These are phyloP conservation scores for Gymnoscopelus braueri DNA, from an alignment of 2,797 vertebrate genomes.

Conservation along the genomic window DNA sequence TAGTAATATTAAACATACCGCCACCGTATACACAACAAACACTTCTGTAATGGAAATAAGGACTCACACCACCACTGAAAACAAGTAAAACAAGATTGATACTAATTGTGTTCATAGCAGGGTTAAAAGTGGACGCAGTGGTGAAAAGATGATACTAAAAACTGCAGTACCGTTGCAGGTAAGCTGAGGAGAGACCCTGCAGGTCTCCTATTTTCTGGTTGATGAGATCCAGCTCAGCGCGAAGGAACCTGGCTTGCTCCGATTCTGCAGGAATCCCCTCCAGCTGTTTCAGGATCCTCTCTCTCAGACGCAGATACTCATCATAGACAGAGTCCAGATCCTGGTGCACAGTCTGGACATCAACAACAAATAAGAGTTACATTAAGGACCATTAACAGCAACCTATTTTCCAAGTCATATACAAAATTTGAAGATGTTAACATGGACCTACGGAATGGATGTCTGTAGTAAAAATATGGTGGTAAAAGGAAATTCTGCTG, in stretches of 20 bases:
- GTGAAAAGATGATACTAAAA: background rate
- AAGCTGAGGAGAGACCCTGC: conserved; percentile 87
- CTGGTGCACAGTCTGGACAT: conserved; percentile 82
- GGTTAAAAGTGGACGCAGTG: no score
- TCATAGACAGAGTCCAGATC: conserved; percentile 89
- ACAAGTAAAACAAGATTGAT: background rate
- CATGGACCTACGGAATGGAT: no score
- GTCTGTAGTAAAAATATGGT: no score
- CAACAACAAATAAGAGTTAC: background rate
- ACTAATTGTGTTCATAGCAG: background rate
- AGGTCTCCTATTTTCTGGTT: conserved; percentile 90
- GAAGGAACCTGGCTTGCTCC: conserved; percentile 90
- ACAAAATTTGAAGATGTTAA: no score
- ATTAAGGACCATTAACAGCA: background rate
- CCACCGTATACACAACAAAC: background rate
- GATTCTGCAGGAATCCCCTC: conserved; percentile 84
- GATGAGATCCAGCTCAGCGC: conserved; percentile 88
- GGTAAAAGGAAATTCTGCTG: no score
- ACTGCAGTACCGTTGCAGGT: conserved; percentile 87
- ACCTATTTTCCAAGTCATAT: no score
- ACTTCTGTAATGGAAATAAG: background rate
- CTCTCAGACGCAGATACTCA: conserved; percentile 89
- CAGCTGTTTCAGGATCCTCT: conserved; percentile 81
- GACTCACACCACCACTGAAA: background rate
- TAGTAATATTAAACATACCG: background rate